Conservation (phyloP, 2,797 vertebrate genomes). For the Eulemur coronatus region DNA sequence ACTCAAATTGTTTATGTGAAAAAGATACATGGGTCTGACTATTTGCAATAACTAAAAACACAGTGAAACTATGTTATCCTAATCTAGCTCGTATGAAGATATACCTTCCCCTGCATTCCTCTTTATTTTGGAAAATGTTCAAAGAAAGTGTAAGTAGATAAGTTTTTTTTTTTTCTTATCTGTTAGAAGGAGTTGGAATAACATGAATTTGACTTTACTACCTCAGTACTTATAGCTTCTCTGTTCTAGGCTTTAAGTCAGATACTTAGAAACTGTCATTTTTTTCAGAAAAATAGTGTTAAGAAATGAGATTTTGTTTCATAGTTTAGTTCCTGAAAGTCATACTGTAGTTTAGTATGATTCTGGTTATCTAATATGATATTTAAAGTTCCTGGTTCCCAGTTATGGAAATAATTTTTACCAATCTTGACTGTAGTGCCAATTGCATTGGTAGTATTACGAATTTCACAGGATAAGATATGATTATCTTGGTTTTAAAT, state of each 20-base stretch:
- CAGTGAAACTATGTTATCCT: background rate
- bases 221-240: background rate
- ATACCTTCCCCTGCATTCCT: background rate
- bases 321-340: background rate
- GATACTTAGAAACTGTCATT: background rate
- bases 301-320: background rate
- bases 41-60: background rate
- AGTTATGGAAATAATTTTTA: background rate
- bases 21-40: background rate
- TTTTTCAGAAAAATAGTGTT: background rate
- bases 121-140: constrained; percentile 25
- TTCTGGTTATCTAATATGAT: background rate
- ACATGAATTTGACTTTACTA: background rate
- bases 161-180: background rate
- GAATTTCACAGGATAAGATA: background rate
- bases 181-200: background rate
- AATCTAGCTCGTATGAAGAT: background rate
- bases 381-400: background rate
- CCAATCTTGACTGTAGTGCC: background rate
- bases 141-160: background rate
- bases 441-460: background rate
- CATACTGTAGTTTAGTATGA: background rate
- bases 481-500: background rate
- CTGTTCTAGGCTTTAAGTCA: background rate
- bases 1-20: background rate